A percentile compares a stretch with the other conserved stretches of the same genome.
Conservation (phyloP, 1,140 invertebrate species). For the Cherax quadricarinatus region DNA sequence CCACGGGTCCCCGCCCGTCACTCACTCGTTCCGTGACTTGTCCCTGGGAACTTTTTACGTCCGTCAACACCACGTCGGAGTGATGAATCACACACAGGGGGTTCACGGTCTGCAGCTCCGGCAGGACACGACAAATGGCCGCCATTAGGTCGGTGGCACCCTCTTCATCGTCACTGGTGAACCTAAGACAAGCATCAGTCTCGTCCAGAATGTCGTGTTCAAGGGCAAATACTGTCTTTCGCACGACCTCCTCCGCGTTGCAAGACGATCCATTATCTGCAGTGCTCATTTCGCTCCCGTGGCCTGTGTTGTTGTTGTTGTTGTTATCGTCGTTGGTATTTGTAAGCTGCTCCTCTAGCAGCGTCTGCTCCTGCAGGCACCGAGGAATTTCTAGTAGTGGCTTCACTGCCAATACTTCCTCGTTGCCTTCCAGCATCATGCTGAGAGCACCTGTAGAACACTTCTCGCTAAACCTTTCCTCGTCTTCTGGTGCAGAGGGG, state of each 20-base stretch:
- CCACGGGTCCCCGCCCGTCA: background rate
- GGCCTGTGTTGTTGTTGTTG: background rate
- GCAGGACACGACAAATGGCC: slow-evolving; percentile 52
- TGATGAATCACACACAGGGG: background rate
- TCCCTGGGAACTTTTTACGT: background rate
- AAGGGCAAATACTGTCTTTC: background rate
- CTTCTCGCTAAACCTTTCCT: background rate
- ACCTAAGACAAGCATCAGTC: background rate
- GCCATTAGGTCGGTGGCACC: slow-evolving; percentile 55
- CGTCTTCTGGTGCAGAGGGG: background rate
- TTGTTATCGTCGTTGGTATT: slow-evolving; percentile 16
- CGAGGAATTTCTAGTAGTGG: background rate
- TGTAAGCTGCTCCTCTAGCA: background rate
- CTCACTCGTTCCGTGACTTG: background rate
- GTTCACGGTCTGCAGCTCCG: slow-evolving; percentile 58
- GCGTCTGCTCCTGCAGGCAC: background rate
- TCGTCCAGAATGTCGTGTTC: background rate
- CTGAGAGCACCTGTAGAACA: background rate
- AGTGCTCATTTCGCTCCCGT: background rate
- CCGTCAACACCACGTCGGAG: background rate
- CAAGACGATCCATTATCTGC: background rate
- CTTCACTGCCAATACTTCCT: background rate
- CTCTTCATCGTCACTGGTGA: slow-evolving; percentile 15
- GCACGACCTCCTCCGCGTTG: background rate
- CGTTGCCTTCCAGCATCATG: slow-evolving; percentile 1